phyloP scores from a whole-genome alignment of 2,888 invertebrate genomes.

The Oegoconia quadripuncta region DNA sequence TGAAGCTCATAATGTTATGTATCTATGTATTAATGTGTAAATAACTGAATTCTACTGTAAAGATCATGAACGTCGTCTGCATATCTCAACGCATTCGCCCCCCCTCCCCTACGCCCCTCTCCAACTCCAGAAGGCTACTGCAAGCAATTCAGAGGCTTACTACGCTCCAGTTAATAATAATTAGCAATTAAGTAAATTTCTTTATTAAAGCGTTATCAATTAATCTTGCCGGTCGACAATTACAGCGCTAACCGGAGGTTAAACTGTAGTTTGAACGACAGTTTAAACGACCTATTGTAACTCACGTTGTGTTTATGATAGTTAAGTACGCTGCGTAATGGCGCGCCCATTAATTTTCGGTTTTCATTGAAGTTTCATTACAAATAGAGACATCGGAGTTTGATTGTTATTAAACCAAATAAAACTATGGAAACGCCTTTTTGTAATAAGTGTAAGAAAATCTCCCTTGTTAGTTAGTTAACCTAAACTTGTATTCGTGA shows the following conservation, averaged over 20 bases:
- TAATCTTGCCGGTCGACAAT: constrained; percentile 39
- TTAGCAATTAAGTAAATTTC: constrained; percentile 4
- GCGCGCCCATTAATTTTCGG: constrained; percentile 1
- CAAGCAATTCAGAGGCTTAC: neutral
- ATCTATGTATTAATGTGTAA: no score
- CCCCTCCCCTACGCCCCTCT: neutral
- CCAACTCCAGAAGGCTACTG: neutral
- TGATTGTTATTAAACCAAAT: no score
- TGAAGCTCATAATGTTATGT: no score
- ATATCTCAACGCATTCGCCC: no score
- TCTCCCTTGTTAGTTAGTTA: no score
- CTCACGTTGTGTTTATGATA: constrained; percentile 42
- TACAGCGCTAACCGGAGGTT: constrained; percentile 38
- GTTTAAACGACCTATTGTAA: constrained; percentile 36
- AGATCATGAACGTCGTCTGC: no score
- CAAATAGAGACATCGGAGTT: no score
- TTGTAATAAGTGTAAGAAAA: no score
- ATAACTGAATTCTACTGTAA: no score
- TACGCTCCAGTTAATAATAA: neutral
- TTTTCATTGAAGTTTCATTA: no score
- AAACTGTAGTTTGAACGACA: constrained; percentile 39
- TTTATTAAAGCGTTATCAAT: constrained; percentile 29
- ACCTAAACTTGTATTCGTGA: no score
- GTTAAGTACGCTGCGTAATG: constrained; percentile 5
- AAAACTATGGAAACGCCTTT: no score